A percentile compares a stretch with the other conserved stretches of the same genome.
Evolutionary conservation across 2,888 invertebrate species (phyloP).

Genomic region (Drosophila kokeensis): DNA sequence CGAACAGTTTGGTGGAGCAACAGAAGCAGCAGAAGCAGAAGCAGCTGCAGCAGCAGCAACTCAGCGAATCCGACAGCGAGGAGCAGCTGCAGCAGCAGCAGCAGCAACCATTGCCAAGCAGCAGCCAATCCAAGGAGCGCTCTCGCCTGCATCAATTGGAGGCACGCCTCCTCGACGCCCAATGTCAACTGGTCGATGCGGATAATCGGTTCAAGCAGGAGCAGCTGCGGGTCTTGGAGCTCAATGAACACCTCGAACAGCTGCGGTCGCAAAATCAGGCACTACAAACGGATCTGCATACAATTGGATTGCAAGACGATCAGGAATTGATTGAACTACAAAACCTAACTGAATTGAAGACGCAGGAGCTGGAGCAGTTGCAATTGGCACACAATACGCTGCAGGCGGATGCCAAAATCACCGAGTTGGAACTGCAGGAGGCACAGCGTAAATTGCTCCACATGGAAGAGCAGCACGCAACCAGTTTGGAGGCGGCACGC

Average conservation of each 20-base stretch:
- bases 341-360: conserved; percentile 37
- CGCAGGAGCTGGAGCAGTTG: conserved; percentile 81
- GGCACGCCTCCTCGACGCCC: conserved; percentile 82
- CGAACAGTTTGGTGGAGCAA: conserved; percentile 50
- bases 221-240: conserved; percentile 76
- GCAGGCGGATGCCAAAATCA: conserved; percentile 76
- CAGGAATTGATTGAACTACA: conserved; percentile 51
- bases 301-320: conserved; percentile 70
- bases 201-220: conserved; percentile 83
- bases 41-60: conserved; percentile 30
- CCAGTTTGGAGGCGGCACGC: conserved; percentile 76
- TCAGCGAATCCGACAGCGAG: conserved; percentile 83
- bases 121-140: conserved; percentile 52
- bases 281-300: conserved; percentile 74
- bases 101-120: background rate
- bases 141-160: conserved; percentile 84
- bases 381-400: conserved; percentile 83
- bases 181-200: conserved; percentile 83
- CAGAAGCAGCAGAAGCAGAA: conserved; percentile 46
- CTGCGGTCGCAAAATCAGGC: conserved; percentile 74
- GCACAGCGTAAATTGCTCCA: conserved; percentile 77
- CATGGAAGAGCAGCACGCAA: conserved; percentile 72
- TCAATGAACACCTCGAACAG: conserved; percentile 76
- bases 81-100: conserved; percentile 58
- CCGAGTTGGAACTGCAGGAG: conserved; percentile 78